Conservation (phyloP, 2,797 vertebrate species). For the Eulemur mongoz region DNA sequence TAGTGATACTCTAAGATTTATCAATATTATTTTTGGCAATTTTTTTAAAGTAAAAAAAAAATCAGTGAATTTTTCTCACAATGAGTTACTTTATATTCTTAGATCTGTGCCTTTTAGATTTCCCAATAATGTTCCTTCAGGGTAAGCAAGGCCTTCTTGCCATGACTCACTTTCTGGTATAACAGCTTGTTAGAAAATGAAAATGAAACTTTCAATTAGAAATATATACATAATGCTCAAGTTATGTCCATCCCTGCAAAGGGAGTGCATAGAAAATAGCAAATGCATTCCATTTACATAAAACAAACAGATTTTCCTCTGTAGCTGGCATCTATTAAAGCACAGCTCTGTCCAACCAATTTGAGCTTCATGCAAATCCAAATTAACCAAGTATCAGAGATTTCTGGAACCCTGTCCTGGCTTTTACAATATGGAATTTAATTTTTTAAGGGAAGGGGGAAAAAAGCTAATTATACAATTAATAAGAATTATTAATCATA, state of each 20-base stretch:
- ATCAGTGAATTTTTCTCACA: background rate
- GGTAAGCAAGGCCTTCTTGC: background rate
- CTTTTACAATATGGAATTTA: background rate
- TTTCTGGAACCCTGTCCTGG: background rate
- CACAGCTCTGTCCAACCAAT: background rate
- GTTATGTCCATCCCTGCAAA: conserved; percentile 58
- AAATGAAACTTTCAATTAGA: conserved; percentile 68
- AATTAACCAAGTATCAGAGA: conserved; percentile 36
- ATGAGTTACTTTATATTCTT: background rate
- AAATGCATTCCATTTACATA: conserved; percentile 62
- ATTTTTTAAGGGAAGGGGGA: background rate
- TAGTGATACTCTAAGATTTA: background rate
- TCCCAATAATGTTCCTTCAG: background rate
- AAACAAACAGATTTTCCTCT: conserved; percentile 64
- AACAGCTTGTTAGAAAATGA: conserved; percentile 63
- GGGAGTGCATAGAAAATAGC: conserved; percentile 58
- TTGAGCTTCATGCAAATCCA: conserved; percentile 24
- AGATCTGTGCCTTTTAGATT: background rate
- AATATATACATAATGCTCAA: conserved; percentile 60
- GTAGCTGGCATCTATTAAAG: conserved; percentile 45
- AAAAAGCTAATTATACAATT: background rate
- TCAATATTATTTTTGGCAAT: background rate
- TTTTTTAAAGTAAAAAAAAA: background rate
- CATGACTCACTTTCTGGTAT: conserved; percentile 23
- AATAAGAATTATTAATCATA: background rate